Evolutionary conservation across 2,797 vertebrate genomes (phyloP), one percentile per base, ranked within the genome.

Genomic region (Tolypeutes matacus): DNA sequence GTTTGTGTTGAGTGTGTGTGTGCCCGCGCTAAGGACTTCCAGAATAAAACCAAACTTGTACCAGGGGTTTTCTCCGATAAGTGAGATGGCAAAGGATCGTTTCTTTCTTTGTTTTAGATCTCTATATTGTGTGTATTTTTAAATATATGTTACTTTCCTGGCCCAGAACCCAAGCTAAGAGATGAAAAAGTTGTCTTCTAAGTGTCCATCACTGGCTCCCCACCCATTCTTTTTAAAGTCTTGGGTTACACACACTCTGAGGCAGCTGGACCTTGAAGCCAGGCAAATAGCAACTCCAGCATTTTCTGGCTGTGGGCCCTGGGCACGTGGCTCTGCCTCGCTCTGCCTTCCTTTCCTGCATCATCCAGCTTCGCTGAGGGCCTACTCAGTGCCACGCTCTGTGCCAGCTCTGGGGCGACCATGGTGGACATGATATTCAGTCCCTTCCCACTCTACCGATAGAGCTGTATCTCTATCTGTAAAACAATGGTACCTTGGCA

Each of bases 111-210:
- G 60, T 49, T 95, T 91, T 72, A 27, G n/a, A 90, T 85, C n/a
- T 86, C 49, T 91, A 78, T 49, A 70, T 65, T 56, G 13, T 70
- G 76, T 65, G 91, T 29, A n/a, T 78, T 96, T 97, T 78, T 23
- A 72, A 84, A 77, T 62, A 64, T 51, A 36, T 56, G 15, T 51
- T 83, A 51, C 17, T 91, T 93, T 95, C 53, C 87, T 42, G n/a
- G 34, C 78, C 64, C 88, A 58, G 95, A 97, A 86, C 88, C 62
- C 21, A 95, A 58, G 69, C 85, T 85, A 39, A 95, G 70, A 80
- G 21, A 86, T 25, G 64, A 81, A 89, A 49, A n/a, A 4, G 31
- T 53, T 81, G 72, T 69, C 67, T 73, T n/a, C 42, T 67, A 78
- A 83, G 75, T 62, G 36, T 23, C 36, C 60, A 17, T 76, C 70